These are phyloP conservation scores for Mycteria americana DNA, from an alignment of 2,797 vertebrate species.

Conservation along the genomic window DNA sequence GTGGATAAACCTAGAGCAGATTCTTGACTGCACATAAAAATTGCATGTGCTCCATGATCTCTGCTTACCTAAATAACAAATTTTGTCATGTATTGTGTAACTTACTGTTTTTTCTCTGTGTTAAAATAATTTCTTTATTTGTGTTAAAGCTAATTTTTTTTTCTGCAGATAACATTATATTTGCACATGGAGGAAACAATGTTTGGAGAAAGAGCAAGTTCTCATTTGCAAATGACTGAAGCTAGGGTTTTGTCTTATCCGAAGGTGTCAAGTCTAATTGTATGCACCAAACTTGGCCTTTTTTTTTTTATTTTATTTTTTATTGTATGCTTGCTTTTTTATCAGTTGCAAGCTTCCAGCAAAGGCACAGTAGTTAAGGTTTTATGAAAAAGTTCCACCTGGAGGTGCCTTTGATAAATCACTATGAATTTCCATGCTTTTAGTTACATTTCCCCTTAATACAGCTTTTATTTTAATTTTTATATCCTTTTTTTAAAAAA, in stretches of 20 bases:
- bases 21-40: not conserved
- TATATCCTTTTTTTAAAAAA: not conserved
- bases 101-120: not conserved
- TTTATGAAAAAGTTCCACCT: not conserved
- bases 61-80: not conserved
- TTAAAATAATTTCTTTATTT: not conserved
- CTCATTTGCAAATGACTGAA: not conserved
- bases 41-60: not conserved
- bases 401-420: not conserved
- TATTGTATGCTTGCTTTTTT: not conserved
- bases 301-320: not conserved
- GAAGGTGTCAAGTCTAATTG: not conserved
- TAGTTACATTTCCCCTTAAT: not conserved
- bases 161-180: not conserved
- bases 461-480: not conserved
- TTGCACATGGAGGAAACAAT: not conserved
- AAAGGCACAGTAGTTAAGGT: not conserved
- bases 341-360: not conserved
- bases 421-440: not conserved
- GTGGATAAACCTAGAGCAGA: not conserved
- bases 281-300: not conserved
- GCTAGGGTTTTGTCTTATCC: not conserved
- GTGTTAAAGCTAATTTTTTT: not conserved
- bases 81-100: not conserved
- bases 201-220: not conserved